phyloP scores from a whole-genome alignment of 2,113 vertebrate species.

The Felis catus region F.catus_Fca126_mat1.0 CM031417.1:47355501-47356000 shows the following conservation, averaged over 20 bases:
- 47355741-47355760: constrained; percentile 22
- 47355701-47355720: constrained; percentile 5
- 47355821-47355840: background rate
- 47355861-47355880: background rate
- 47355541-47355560: background rate
- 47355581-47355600: background rate
- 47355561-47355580: background rate
- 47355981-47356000: background rate
- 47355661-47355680: background rate
- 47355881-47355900: background rate
- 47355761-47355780: background rate
- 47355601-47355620: constrained; percentile 2
- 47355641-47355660: background rate
- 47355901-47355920: background rate
- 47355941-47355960: background rate
- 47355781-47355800: background rate
- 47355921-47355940: background rate
- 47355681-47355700: background rate
- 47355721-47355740: background rate
- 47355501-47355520: background rate
- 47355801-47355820: background rate
- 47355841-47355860: background rate
- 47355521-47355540: background rate
- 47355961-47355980: constrained; percentile 67
- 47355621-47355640: background rate